Conservation (phyloP, 2,888 invertebrate species). For the Cephus nigrinus region DNA sequence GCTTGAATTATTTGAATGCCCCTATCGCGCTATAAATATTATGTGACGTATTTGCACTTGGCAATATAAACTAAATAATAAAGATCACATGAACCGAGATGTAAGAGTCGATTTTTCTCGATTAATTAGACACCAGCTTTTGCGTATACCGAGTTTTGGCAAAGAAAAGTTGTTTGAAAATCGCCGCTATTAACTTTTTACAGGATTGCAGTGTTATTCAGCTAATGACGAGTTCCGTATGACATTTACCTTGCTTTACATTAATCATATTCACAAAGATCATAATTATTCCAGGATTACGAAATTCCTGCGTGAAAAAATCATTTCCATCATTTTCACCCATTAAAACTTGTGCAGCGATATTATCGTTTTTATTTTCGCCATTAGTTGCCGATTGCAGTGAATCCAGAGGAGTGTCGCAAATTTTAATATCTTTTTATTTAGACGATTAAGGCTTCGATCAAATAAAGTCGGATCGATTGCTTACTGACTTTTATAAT, state of each 20-base stretch:
- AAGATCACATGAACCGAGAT: background rate
- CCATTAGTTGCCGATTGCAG: background rate
- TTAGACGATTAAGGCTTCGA: conserved; percentile 3
- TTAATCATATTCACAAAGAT: background rate
- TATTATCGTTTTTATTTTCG: background rate
- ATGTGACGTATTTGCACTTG: background rate
- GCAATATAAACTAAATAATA: background rate
- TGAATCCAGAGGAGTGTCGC: background rate
- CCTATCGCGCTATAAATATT: background rate
- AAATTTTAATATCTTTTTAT: conserved; percentile 4
- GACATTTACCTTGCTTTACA: background rate
- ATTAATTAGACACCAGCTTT: background rate
- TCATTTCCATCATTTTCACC: background rate
- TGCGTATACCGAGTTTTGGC: background rate
- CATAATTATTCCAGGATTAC: background rate
- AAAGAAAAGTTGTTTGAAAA: background rate
- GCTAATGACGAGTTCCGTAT: background rate
- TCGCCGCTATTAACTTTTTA: background rate
- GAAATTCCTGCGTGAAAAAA: background rate
- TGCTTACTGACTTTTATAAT: background rate
- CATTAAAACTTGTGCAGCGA: background rate
- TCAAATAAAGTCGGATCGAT: background rate
- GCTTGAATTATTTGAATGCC: background rate
- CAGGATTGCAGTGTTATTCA: background rate
- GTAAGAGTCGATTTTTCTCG: background rate